Percentiles rank a stretch among this genome's conserved stretches.
These are phyloP conservation scores for Stenchaetothrips biformis DNA, from an alignment of 2,888 invertebrate genomes.

Conservation along the genomic window DNA sequence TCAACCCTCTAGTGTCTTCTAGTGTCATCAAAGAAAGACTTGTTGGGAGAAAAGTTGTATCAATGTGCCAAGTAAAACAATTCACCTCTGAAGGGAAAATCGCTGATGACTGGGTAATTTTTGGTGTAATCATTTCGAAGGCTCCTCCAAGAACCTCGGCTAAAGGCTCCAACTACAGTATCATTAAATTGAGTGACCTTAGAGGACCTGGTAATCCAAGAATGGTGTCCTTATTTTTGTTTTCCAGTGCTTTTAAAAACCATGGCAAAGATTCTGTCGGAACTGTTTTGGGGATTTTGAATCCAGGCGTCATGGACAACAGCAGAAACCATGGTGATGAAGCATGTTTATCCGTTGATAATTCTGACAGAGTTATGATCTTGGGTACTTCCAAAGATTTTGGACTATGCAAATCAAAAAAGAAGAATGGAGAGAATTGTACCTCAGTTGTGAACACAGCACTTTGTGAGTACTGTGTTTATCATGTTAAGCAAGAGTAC, in stretches of 20 bases:
- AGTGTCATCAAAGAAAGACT: conserved; percentile 66
- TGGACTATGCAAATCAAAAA: conserved; percentile 57
- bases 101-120: conserved; percentile 79
- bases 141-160: conserved; percentile 70
- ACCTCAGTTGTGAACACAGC: conserved; percentile 66
- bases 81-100: conserved; percentile 61
- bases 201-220: conserved; percentile 62
- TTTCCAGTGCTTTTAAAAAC: conserved; percentile 71
- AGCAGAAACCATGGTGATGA: conserved; percentile 57
- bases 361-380: conserved; percentile 72
- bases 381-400: conserved; percentile 84
- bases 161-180: conserved; percentile 66
- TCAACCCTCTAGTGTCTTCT: conserved; percentile 71
- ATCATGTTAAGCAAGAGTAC: conserved; percentile 84
- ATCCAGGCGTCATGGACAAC: conserved; percentile 69
- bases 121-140: conserved; percentile 76
- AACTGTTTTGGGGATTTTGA: conserved; percentile 78
- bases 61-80: conserved; percentile 60
- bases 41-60: conserved; percentile 68
- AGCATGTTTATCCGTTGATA: conserved; percentile 71
- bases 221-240: conserved; percentile 73
- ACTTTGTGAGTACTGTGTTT: conserved; percentile 78
- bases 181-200: conserved; percentile 84
- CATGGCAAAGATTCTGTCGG: conserved; percentile 81
- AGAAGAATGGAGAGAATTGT: conserved; percentile 76